Evolutionary conservation across 2,888 invertebrate species (phyloP), one percentile per base, ranked within the genome.

Genomic region (Nasonovia ribisnigri): DNA sequence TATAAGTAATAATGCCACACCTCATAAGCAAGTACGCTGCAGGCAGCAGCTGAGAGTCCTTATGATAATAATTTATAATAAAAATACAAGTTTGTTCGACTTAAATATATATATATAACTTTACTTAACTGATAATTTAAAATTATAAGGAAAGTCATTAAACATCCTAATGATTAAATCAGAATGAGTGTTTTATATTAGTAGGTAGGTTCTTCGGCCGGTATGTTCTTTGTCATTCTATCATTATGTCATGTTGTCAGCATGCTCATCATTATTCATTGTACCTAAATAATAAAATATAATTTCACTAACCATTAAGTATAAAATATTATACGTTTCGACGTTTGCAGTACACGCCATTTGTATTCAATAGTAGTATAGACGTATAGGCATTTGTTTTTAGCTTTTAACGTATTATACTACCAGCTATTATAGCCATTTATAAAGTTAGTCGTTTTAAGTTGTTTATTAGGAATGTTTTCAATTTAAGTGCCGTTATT

Each of bases 181-280:
- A n/a, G 13, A 48, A 87, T 48, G 20, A 77, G 48, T 51, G 48
- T 10, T 36, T 48, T 87, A 87, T 51, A 10, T 84, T 42, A 24
- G 77, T 20, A 77, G 77, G n/a, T 51, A 36, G 20, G n/a, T 86
- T 46, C 46, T n/a, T 51, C n/a, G 48, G 51, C n/a, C 24, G 24
- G 46, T n/a, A 48, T n/a, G n/a, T 48, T 48, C 46, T 87, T n/a
- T 48, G 46, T 48, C 87, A n/a, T 46, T 48, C 48, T 87, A 48
- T 51, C 48, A 87, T 87, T 87, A 87, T 87, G 87, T 87, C 87
- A 87, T 51, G 36, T 48, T 87, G 87, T 87, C 87, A 36, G 24
- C n/a, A 46, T 48, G 36, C 51, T 87, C 87, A 87, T 87, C 51
- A 87, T 87, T 87, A 87, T 36, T 87, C 87, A 87, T 87, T 87